phyloP scores from a whole-genome alignment of 1,140 invertebrate species.

The Drosophila sulfurigaster region DNA sequence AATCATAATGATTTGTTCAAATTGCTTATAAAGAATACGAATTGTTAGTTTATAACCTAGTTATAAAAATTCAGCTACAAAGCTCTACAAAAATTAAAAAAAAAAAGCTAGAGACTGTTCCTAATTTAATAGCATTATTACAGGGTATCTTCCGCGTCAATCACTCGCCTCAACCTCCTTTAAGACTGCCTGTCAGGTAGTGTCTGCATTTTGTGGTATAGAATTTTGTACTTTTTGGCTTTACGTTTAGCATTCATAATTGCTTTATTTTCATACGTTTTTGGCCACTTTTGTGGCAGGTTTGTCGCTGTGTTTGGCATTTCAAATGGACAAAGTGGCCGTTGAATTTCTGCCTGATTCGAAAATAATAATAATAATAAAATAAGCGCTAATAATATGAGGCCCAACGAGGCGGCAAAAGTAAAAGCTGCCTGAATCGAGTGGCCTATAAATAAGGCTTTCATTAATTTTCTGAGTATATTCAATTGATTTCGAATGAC shows the following conservation, averaged over 20 bases:
- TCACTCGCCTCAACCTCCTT: background rate
- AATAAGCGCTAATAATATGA: constrained; percentile 14
- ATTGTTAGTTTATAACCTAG: too few species aligned
- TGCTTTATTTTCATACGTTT: constrained; percentile 58
- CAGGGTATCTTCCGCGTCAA: constrained; percentile 12
- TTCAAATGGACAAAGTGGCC: constrained; percentile 65
- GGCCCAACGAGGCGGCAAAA: constrained; percentile 58
- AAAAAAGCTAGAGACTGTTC: too few species aligned
- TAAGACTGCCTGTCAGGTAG: constrained; percentile 2
- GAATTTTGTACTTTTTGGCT: constrained; percentile 42
- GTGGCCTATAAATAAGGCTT: constrained; percentile 43
- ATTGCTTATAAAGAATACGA: too few species aligned
- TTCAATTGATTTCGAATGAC: constrained; percentile 48
- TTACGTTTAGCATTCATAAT: constrained; percentile 74
- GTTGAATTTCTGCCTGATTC: constrained; percentile 54
- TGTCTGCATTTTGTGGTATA: constrained; percentile 28
- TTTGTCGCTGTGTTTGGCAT: constrained; percentile 61
- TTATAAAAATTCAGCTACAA: too few species aligned
- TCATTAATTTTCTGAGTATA: constrained; percentile 36
- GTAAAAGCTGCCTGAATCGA: constrained; percentile 56
- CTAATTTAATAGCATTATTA: too few species aligned
- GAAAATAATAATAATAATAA: constrained; percentile 33
- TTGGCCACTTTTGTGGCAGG: constrained; percentile 31
- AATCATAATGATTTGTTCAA: too few species aligned
- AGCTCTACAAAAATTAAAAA: too few species aligned